Evolutionary conservation across 2,888 invertebrate species (phyloP).

Genomic region (Epiperipatus broadwayi): DNA sequence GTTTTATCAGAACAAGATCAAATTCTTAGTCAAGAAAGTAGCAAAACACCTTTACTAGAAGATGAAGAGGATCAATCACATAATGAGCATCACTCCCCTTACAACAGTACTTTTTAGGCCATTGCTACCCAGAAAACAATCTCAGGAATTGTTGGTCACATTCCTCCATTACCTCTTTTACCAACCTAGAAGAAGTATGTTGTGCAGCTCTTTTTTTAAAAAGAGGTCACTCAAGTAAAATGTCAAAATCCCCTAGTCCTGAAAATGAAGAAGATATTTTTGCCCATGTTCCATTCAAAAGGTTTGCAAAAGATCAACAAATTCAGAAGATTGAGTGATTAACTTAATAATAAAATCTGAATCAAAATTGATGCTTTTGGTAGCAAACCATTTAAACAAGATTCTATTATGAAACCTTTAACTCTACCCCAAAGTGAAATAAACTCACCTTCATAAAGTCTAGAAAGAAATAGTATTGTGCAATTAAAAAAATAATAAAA

Average conservation of each 20-base stretch:
- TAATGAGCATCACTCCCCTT: constrained; percentile 6
- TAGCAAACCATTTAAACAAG: constrained; percentile 22
- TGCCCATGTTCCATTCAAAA: constrained; percentile 44
- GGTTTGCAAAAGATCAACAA: constrained; percentile 15
- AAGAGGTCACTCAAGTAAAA: constrained; percentile 18
- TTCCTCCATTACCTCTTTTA: constrained; percentile 8
- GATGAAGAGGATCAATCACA: constrained; percentile 29
- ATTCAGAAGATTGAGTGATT: background rate
- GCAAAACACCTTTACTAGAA: constrained; percentile 49
- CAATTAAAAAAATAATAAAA: too few relatives aligned
- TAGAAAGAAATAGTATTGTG: too few relatives aligned
- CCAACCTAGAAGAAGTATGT: constrained; percentile 21
- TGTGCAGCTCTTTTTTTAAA: constrained; percentile 25
- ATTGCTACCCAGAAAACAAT: too few relatives aligned
- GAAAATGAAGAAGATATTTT: constrained; percentile 40
- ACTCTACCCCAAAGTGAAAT: too few relatives aligned
- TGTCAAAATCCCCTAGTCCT: constrained; percentile 14
- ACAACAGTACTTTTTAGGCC: too few relatives aligned
- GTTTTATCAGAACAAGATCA: constrained; percentile 19
- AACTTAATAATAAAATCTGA: constrained; percentile 11
- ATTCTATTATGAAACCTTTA: too few relatives aligned
- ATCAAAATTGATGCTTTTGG: constrained; percentile 22
- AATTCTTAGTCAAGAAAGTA: constrained; percentile 52
- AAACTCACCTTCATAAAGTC: too few relatives aligned
- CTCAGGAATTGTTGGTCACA: background rate